Conservation (phyloP, 2,888 invertebrate genomes). For the Argyresthia goedartella region DNA sequence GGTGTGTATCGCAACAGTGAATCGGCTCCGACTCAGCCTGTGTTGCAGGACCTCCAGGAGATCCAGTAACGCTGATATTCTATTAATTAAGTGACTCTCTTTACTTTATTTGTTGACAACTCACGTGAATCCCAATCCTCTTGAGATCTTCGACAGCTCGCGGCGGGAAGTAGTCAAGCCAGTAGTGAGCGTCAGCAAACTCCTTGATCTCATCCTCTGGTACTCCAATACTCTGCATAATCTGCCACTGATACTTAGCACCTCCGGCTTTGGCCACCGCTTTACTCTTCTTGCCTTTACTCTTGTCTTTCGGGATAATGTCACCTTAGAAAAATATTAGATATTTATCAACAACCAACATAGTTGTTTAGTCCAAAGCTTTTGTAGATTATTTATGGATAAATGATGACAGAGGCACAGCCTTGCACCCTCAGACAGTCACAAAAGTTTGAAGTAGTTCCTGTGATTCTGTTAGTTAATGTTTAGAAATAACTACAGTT, state of each 20-base stretch:
- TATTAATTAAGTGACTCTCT: too few relatives aligned
- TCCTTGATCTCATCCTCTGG: slow-evolving; percentile 90
- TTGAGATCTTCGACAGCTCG: slow-evolving; percentile 88
- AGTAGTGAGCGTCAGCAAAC: slow-evolving; percentile 91
- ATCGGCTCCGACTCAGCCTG: too few relatives aligned
- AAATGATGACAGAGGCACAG: too few relatives aligned
- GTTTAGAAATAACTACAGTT: too few relatives aligned
- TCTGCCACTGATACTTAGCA: slow-evolving; percentile 98
- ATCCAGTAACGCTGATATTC: too few relatives aligned
- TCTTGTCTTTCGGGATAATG: slow-evolving; percentile 73
- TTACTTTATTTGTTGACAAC: slow-evolving; percentile 19
- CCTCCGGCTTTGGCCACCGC: slow-evolving; percentile 90
- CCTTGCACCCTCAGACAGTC: too few relatives aligned
- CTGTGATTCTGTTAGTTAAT: too few relatives aligned
- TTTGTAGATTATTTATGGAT: too few relatives aligned
- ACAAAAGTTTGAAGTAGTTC: too few relatives aligned
- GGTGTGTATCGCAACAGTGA: too few relatives aligned
- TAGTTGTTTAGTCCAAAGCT: background rate
- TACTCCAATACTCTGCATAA: slow-evolving; percentile 95
- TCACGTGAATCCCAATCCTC: slow-evolving; percentile 90
- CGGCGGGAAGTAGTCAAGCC: slow-evolving; percentile 98
- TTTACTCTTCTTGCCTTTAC: slow-evolving; percentile 95
- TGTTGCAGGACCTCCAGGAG: too few relatives aligned
- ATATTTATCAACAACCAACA: background rate
- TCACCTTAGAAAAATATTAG: slow-evolving; percentile 26